Conservation (phyloP, 2,113 vertebrate species). For the Hipposideros armiger region DNA sequence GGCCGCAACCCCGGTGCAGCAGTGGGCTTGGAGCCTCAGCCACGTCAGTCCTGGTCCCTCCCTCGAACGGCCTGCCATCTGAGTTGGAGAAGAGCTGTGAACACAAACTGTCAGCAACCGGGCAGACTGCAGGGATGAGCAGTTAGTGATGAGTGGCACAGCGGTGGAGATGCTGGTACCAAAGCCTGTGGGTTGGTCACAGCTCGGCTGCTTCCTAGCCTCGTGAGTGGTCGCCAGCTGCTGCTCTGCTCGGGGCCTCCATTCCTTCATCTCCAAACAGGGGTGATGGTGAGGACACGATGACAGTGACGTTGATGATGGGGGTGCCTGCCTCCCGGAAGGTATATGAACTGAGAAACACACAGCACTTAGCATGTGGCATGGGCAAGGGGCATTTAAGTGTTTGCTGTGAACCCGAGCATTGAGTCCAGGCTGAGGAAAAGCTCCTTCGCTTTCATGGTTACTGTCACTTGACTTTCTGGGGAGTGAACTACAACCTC, state of each 20-base stretch:
- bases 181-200: not conserved
- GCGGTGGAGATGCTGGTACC: too few species aligned
- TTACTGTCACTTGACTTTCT: not conserved
- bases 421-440: not conserved
- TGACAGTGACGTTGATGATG: fast-evolving
- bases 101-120: not conserved
- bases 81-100: not conserved
- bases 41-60: not conserved
- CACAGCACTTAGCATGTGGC: not conserved
- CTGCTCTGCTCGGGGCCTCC: fast-evolving
- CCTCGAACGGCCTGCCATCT: fast-evolving
- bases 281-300: fast-evolving
- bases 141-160: fast-evolving
- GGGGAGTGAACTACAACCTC: not conserved
- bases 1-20: fast-evolving
- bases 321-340: not conserved
- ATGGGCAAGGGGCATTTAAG: too few species aligned
- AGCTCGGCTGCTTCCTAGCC: too few species aligned
- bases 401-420: not conserved
- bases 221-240: fast-evolving
- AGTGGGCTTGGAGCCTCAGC: not conserved
- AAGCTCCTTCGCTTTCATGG: fast-evolving
- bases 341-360: not conserved
- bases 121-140: not conserved
- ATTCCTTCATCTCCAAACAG: not conserved